These are phyloP conservation scores for Idaea straminata DNA, from an alignment of 2,888 invertebrate genomes.

Conservation along the genomic window DNA sequence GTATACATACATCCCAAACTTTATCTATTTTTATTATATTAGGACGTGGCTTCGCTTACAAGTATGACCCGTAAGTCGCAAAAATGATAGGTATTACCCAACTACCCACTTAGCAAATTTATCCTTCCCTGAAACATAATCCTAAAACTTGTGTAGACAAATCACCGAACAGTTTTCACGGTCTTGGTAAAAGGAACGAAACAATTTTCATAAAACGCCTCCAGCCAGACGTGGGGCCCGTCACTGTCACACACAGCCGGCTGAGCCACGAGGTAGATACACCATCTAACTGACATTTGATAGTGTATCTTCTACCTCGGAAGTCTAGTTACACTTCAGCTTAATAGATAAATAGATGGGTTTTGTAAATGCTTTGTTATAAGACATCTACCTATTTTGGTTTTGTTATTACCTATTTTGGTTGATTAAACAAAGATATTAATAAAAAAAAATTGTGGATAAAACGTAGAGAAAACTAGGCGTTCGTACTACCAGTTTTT, in stretches of 20 bases:
- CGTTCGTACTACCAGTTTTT: too few species aligned
- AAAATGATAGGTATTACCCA: too few species aligned
- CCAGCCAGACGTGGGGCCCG: not conserved
- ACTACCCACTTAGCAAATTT: too few species aligned
- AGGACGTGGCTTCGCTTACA: too few species aligned
- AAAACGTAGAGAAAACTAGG: too few species aligned
- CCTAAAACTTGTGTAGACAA: not conserved
- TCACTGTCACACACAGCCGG: constrained; percentile 17
- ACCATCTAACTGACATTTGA: too few species aligned
- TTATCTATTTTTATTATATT: too few species aligned
- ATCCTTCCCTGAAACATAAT: not conserved
- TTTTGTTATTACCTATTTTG: not conserved
- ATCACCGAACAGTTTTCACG: not conserved
- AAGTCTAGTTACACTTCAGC: not conserved
- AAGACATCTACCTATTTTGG: not conserved
- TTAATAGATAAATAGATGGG: not conserved
- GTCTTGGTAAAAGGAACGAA: constrained; percentile 15
- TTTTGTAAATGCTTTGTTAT: not conserved
- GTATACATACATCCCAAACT: too few species aligned
- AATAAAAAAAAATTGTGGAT: too few species aligned
- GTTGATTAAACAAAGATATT: not conserved
- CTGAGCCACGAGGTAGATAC: constrained; percentile 4
- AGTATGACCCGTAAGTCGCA: too few species aligned
- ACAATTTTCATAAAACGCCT: constrained; percentile 23
- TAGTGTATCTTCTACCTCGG: constrained; percentile 1